Base-by-base conservation (phyloP, 2,888 invertebrate genomes). In the Protonemura montana region DNA sequence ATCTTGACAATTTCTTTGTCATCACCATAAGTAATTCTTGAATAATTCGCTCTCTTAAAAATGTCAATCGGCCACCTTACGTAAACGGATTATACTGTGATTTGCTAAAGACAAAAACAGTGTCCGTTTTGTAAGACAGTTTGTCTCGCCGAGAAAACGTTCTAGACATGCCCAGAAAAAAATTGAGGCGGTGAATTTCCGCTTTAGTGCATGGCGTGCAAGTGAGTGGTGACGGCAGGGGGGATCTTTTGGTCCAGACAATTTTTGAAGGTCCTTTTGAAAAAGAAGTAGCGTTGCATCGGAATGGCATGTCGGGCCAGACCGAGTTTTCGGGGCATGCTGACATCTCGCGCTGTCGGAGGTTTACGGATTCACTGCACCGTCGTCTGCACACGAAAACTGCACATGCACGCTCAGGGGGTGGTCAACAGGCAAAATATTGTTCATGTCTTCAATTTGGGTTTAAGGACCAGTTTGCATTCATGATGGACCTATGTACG, bases 321-420 rank as follows among this genome's bases (percentile, higher is more conserved):
- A 59, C 59, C 35, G 35, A 3, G 35, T 35, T 10, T 35, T 35
- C 10, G 7, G 59, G 59, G 59, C 59, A 2, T 59, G 21, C 59
- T 59, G 59, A 21, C 59, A 59, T 21, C 13, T 21, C 59, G 59
- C 59, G 59, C 59, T 16, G 59, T 59, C 59, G 59, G 78, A 78
- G 26, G 78, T 78, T 78, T 81, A 81, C 81, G 81, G 81, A 81
- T 81, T 81, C 81, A 81, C 30, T 81, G 81, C 81, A 81, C 59
- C 21, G 59, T 59, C 59, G 13, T 3, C 59, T 59, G 59, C 59
- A 59, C 21, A 10, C n/a, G n/a, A n/a, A 59, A 21, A 59, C 59
- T 59, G 59, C 59, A 35, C 35, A 59, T 59, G 59, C 59, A 10
- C 59, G 59, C 41, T 41, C 41, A 41, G 59, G 59, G 59, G 59